Conservation (phyloP, 2,113 vertebrate genomes). For the Alouatta palliata region DNA sequence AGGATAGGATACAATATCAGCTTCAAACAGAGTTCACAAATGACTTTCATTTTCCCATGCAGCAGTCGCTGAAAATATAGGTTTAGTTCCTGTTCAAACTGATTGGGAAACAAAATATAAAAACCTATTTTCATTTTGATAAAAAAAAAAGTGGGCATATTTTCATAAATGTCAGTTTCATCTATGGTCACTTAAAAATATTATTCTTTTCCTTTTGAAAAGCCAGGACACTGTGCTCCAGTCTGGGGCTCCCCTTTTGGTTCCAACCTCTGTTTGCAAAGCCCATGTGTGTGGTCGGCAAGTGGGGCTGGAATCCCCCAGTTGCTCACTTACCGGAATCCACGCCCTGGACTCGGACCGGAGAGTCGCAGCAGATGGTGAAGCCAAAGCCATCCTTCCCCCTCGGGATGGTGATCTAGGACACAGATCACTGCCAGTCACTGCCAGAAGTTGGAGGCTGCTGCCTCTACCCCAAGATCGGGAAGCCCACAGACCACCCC, state of each 20-base stretch:
- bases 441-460: not conserved
- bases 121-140: constrained; percentile 70
- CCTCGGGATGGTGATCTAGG: constrained; percentile 93
- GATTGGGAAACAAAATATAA: constrained; percentile 58
- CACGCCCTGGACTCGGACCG: constrained; percentile 95
- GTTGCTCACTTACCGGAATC: constrained; percentile 89
- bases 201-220: constrained; percentile 55
- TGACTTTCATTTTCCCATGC: constrained; percentile 7
- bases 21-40: not conserved
- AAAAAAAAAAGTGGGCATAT: constrained; percentile 31
- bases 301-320: not conserved
- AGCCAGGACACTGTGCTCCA: not conserved
- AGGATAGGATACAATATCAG: not conserved
- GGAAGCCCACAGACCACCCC: constrained; percentile 1
- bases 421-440: constrained; percentile 69
- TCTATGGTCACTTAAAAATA: constrained; percentile 59
- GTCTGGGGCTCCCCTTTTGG: not conserved
- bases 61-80: constrained; percentile 41
- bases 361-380: constrained; percentile 97
- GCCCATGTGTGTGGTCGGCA: accelerated
- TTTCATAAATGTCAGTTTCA: constrained; percentile 55
- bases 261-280: not conserved
- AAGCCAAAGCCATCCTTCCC: constrained; percentile 96
- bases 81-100: constrained; percentile 43
- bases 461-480: not conserved